Evolutionary conservation across 2,888 invertebrate species (phyloP), one percentile per base, ranked within the genome.

Genomic region (Alloscopus bannaensis): DNA sequence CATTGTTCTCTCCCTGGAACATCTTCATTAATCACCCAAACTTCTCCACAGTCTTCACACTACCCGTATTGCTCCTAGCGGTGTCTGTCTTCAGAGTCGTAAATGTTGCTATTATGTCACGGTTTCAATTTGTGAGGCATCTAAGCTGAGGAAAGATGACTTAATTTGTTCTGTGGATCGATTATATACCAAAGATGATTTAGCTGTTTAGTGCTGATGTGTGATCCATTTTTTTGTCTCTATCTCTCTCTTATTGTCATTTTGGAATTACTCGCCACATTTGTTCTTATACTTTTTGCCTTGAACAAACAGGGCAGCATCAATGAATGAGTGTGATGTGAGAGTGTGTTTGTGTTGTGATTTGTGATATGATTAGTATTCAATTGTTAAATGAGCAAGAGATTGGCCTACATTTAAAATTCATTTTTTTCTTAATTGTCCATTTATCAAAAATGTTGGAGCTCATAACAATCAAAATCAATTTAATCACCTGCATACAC

Each of bases 11-110:
- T 65, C 60, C 18, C 77, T 69, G 69, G 69, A 77, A 69, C 69
- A 50, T 77, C 77, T 77, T 77, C 77, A 77, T 77, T 69, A 64
- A 70, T 76, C 76, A 76, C n/a, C n/a, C n/a, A n/a, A n/a, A n/a
- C n/a, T n/a, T n/a, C n/a, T n/a, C n/a, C n/a, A n/a, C n/a, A n/a
- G n/a, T n/a, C n/a, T n/a, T n/a, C n/a, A n/a, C n/a, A n/a, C n/a
- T n/a, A n/a, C n/a, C n/a, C n/a, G n/a, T 69, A 68, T 28, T 42
- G 62, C 55, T 76, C 69, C 60, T 68, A 62, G 6, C 6, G 36
- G 8, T 42, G n/a, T n/a, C n/a, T n/a, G n/a, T n/a, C 22, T 13
- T 59, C 31, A 40, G 24, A 55, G 47, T n/a, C 4, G n/a, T n/a
- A n/a, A n/a, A 8, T 22, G 22, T 52, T 6, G 52, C 3, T 75